phyloP scores from a whole-genome alignment of 2,797 vertebrate species.

The Pseudochirops corinnae region DNA sequence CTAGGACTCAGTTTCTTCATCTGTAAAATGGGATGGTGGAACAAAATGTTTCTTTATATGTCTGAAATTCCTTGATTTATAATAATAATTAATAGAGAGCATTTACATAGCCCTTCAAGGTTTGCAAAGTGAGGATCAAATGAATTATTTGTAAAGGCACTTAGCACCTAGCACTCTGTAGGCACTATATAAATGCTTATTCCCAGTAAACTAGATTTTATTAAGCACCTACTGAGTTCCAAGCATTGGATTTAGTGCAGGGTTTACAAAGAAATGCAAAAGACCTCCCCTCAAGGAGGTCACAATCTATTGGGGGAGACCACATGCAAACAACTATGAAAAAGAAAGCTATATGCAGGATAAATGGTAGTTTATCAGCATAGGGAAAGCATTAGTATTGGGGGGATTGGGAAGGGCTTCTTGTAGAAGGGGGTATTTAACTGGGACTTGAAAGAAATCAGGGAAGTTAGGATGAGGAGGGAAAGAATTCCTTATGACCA shows the following conservation, averaged over 20 bases:
- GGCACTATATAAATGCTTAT: neutral
- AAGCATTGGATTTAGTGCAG: neutral
- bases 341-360: neutral
- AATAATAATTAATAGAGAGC: neutral
- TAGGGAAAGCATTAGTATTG: neutral
- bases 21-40: neutral
- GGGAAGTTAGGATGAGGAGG: neutral
- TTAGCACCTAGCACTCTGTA: neutral
- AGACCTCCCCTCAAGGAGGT: neutral
- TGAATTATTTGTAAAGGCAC: neutral
- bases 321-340: neutral
- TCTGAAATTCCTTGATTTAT: neutral
- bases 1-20: neutral
- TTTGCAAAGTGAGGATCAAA: neutral
- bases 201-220: neutral
- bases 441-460: neutral
- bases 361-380: neutral
- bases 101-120: neutral
- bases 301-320: neutral
- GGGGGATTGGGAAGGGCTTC: neutral
- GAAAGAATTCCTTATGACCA: neutral
- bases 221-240: neutral
- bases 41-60: neutral
- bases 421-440: neutral
- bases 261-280: neutral